These are phyloP conservation scores for Sebastes jordani DNA, from an alignment of 2,797 vertebrate genomes.

Conservation along the genomic window DNA sequence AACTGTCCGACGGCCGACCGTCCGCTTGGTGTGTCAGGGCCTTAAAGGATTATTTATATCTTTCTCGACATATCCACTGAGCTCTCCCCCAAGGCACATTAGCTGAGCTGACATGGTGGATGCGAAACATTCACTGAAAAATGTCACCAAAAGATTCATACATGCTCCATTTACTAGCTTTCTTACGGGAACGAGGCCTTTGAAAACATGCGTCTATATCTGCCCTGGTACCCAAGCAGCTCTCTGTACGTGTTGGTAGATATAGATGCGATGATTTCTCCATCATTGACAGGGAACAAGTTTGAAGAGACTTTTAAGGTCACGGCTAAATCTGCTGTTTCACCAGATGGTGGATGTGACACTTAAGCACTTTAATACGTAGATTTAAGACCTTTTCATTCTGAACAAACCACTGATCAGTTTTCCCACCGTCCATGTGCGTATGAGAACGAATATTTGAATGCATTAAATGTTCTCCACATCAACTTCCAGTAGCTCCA, in stretches of 20 bases:
- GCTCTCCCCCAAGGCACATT: background rate
- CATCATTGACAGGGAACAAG: constrained; percentile 6
- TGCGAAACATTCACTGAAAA: background rate
- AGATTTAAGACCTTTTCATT: constrained; percentile 33
- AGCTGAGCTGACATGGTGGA: background rate
- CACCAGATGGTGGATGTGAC: constrained; percentile 38
- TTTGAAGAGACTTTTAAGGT: constrained; percentile 31
- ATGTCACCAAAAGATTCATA: background rate
- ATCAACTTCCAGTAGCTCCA: background rate
- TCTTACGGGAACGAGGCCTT: constrained; percentile 10
- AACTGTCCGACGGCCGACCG: too few relatives aligned
- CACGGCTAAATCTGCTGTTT: constrained; percentile 33
- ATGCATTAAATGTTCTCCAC: constrained; percentile 12
- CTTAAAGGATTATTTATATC: background rate
- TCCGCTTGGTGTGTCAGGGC: too few relatives aligned
- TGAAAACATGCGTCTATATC: constrained; percentile 11
- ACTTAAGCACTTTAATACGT: constrained; percentile 68
- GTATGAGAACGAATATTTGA: background rate
- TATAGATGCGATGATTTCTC: constrained; percentile 9
- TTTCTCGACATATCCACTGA: background rate
- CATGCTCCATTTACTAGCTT: background rate
- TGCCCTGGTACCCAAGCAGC: background rate
- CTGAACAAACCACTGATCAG: constrained; percentile 23
- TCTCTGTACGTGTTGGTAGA: constrained; percentile 6
- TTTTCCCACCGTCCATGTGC: background rate